phyloP scores from a whole-genome alignment of 2,888 invertebrate genomes.

The Peribatodes rhomboidaria region DNA sequence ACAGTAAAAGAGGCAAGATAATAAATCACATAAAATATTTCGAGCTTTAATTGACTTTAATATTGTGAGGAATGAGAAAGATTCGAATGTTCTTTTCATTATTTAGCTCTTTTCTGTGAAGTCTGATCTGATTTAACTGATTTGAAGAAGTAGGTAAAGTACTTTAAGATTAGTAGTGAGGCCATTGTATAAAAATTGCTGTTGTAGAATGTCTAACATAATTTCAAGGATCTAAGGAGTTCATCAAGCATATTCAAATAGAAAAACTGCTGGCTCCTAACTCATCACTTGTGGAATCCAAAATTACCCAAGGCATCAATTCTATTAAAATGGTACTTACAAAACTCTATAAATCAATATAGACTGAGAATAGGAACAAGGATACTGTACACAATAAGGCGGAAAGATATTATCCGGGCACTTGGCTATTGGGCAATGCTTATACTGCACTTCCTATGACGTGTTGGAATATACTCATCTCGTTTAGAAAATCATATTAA shows the following conservation, averaged over 20 bases:
- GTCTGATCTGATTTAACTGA: no score
- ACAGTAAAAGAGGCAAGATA: background rate
- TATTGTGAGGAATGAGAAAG: background rate
- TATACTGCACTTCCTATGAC: slow-evolving; percentile 23
- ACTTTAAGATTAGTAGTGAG: no score
- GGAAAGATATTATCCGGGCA: slow-evolving; percentile 64
- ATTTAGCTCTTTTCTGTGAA: no score
- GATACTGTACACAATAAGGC: slow-evolving; percentile 58
- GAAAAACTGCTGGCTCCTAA: no score
- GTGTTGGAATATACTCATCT: slow-evolving; percentile 10
- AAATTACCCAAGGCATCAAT: background rate
- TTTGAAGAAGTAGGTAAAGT: no score
- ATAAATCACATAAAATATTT: background rate
- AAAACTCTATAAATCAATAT: slow-evolving; percentile 34
- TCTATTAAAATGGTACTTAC: slow-evolving; percentile 25
- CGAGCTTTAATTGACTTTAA: background rate
- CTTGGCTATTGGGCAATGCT: slow-evolving; percentile 29
- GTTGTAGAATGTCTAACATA: no score
- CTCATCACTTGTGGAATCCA: background rate
- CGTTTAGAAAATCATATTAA: background rate
- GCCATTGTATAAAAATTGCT: no score
- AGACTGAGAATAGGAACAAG: slow-evolving; percentile 62
- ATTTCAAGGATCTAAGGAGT: no score
- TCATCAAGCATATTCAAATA: no score
- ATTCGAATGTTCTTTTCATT: no score